A percentile compares a stretch with the other conserved stretches of the same genome.
phyloP scores from a whole-genome alignment of 2,113 vertebrate species.

The Brachypodius melanocephalos region DNA sequence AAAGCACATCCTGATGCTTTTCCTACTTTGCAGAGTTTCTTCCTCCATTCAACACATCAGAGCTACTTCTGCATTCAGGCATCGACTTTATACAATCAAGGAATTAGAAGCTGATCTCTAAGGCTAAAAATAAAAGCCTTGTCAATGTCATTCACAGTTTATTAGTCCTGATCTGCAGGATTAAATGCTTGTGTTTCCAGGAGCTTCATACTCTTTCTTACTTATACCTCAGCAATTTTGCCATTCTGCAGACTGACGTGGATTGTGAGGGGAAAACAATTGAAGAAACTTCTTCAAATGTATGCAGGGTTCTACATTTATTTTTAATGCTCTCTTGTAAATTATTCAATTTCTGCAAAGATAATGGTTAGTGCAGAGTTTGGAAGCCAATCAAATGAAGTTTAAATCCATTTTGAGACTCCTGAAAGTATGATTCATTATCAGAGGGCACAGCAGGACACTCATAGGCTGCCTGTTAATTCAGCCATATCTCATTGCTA shows the following conservation, averaged over 20 bases:
- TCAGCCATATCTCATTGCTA: conserved; percentile 7
- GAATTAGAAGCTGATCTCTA: conserved; percentile 52
- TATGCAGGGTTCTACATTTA: conserved; percentile 47
- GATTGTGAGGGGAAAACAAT: conserved; percentile 47
- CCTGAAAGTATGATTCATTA: conserved; percentile 57
- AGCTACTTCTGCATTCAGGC: conserved; percentile 48
- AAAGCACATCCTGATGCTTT: not conserved
- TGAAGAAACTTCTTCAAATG: conserved; percentile 48
- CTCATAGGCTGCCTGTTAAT: not conserved
- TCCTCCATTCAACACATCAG: not conserved
- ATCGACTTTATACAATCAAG: conserved; percentile 40
- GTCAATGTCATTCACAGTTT: conserved; percentile 66
- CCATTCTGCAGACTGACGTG: not conserved
- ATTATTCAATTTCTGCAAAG: conserved; percentile 71
- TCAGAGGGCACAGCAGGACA: conserved; percentile 22
- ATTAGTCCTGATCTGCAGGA: conserved; percentile 53
- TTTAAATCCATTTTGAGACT: conserved; percentile 60
- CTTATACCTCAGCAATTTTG: conserved; percentile 22
- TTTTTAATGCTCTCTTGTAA: conserved; percentile 70
- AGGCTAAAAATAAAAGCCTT: conserved; percentile 62
- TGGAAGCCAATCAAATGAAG: conserved; percentile 64
- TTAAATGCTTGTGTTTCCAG: conserved; percentile 48
- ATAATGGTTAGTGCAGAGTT: conserved; percentile 62
- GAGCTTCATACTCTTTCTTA: conserved; percentile 33
- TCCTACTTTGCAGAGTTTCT: not conserved